A percentile compares a stretch with the other conserved stretches of the same genome.
Evolutionary conservation across 2,888 invertebrate genomes (phyloP).

Genomic region (Drosophila gaucha): DNA sequence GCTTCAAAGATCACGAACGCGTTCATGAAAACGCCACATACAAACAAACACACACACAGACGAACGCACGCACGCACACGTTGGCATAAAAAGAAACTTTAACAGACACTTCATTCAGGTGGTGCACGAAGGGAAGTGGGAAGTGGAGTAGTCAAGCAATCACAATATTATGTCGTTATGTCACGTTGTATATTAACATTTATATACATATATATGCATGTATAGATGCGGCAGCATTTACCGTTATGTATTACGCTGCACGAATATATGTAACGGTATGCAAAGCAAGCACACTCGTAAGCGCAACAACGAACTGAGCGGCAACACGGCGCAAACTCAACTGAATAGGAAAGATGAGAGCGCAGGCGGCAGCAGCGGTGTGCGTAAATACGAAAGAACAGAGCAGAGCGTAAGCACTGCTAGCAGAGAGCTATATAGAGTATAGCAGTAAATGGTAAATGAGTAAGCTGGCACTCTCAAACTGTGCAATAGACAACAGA

Average conservation of each 20-base stretch:
- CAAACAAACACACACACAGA: conserved; percentile 29
- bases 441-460: conserved; percentile 12
- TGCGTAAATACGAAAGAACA: conserved; percentile 35
- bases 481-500: conserved; percentile 50
- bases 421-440: background rate
- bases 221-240: conserved; percentile 54
- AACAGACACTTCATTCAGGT: conserved; percentile 35
- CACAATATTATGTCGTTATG: conserved; percentile 72
- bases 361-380: conserved; percentile 33
- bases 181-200: conserved; percentile 53
- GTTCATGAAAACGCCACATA: conserved; percentile 71
- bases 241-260: conserved; percentile 58
- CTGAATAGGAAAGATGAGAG: conserved; percentile 51
- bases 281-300: conserved; percentile 32
- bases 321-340: conserved; percentile 64
- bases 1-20: conserved; percentile 81
- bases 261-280: conserved; percentile 35
- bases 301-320: conserved; percentile 57
- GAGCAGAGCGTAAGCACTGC: conserved; percentile 14
- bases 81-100: conserved; percentile 44
- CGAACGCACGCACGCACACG: conserved; percentile 18
- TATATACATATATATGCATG: conserved; percentile 1
- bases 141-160: conserved; percentile 47
- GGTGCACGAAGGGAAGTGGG: background rate
- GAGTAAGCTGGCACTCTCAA: conserved; percentile 33